Base-by-base conservation (phyloP, 2,113 vertebrate genomes). In the Solea solea region DNA sequence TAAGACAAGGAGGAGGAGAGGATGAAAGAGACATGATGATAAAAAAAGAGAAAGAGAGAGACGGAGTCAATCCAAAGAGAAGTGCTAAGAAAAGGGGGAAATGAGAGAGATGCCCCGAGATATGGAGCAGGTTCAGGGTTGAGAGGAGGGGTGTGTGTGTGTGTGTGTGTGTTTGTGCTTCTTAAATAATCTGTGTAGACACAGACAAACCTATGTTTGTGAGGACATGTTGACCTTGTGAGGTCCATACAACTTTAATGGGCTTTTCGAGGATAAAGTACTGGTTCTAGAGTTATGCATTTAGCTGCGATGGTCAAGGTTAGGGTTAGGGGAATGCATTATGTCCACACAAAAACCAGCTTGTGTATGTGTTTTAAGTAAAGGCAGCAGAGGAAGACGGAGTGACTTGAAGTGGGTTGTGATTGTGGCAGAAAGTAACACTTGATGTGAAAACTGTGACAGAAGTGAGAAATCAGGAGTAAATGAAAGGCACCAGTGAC, bases 1-100 rank as follows among this genome's bases (percentile, higher is more conserved):
- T 88, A 89, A 88, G 57, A 86, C 55, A 83, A 74, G 59, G 84
- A 78, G 80, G 73, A 79, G 68, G 88, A 77, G 52, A 65, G 63
- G 70, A 64, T 72, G 72, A 83, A 74, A 65, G 70, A 80, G 68
- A 74, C n/a, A 50, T 52, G 68, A 74, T 64, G 39, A 76, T 64
- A 46, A 78, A 45, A 69, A 64, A 48, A 67, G 49, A 60, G 61
- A 69, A 67, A 42, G 44, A 59, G 56, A 65, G 65, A 25, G 53
- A 44, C 34, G 34, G 34, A 34, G 34, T 6, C 34, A 6, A 34
- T 52, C 39, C 28, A 48, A 46, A 68, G 66, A 78, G 49, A 42
- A 66, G 64, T 1, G n/a, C 8, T 16, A 42, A 25, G 40, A 72
- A 71, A 66, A 61, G 34, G 50, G 40, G 52, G 27, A 64, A 74